phyloP scores from a whole-genome alignment of 2,797 vertebrate species.

The Gallinago stenura region DNA sequence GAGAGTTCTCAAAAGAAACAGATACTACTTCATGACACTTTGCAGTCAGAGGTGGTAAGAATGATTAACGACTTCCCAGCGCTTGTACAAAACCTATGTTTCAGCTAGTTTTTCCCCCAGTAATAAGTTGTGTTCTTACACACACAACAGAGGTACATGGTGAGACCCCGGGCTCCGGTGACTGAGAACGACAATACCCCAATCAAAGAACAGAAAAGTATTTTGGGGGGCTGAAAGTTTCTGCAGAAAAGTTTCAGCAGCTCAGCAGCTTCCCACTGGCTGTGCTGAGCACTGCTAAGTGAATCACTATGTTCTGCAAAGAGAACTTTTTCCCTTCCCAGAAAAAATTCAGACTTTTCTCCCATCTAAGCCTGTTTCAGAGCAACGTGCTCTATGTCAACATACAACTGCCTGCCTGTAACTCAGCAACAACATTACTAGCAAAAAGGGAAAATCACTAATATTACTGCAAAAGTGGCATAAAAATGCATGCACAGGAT shows the following conservation, averaged over 20 bases:
- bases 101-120: background rate
- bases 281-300: background rate
- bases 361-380: background rate
- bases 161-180: background rate
- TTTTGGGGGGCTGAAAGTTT: background rate
- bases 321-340: background rate
- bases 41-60: background rate
- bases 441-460: background rate
- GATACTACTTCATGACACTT: background rate
- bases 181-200: background rate
- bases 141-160: background rate
- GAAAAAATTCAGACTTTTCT: background rate
- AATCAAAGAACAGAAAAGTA: background rate
- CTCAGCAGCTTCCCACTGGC: constrained; percentile 11
- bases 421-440: background rate
- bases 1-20: background rate
- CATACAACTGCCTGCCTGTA: background rate
- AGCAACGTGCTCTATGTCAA: background rate
- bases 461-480: background rate
- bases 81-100: background rate
- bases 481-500: accelerated
- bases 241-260: background rate
- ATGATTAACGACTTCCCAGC: background rate
- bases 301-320: background rate
- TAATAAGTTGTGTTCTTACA: background rate